A percentile compares a stretch with the other conserved stretches of the same genome.
Conservation (phyloP, 1,140 invertebrate genomes). For the Drosophila pruinosa region DNA sequence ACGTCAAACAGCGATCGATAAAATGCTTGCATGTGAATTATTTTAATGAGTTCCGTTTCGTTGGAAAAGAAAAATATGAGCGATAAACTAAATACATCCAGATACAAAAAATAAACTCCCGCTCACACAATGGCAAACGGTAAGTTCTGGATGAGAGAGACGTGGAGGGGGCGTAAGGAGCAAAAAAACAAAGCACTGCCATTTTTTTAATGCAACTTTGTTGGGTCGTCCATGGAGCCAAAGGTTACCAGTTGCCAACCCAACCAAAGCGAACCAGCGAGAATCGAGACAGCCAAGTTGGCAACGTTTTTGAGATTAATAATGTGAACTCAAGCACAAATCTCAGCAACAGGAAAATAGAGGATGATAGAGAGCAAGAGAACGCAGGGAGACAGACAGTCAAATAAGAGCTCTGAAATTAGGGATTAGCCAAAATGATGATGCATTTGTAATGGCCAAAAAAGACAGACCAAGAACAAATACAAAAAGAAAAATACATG, state of each 20-base stretch:
- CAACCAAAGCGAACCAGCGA: conserved; percentile 20
- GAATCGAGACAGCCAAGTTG: conserved; percentile 41
- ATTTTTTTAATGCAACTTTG: conserved; percentile 49
- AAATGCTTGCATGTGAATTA: conserved; percentile 80
- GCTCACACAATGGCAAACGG: conserved; percentile 39
- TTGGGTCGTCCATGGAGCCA: conserved; percentile 10
- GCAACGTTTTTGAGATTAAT: conserved; percentile 53
- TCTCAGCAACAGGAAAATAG: conserved; percentile 12
- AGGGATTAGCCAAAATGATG: conserved; percentile 12
- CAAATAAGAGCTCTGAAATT: conserved; percentile 28
- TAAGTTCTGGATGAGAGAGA: background rate
- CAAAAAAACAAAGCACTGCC: conserved; percentile 51
- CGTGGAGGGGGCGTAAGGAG: conserved; percentile 1
- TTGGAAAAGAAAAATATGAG: conserved; percentile 76
- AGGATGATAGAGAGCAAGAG: conserved; percentile 29
- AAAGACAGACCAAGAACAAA: background rate
- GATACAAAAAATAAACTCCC: conserved; percentile 46
- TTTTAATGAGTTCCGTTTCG: conserved; percentile 80
- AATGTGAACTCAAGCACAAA: conserved; percentile 61
- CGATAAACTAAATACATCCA: conserved; percentile 77
- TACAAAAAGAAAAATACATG: background rate
- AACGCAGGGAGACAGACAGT: conserved; percentile 8
- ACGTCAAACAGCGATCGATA: conserved; percentile 76
- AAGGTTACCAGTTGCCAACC: conserved; percentile 34
- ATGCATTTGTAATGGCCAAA: conserved; percentile 9